Percentiles rank a stretch among this genome's conserved stretches.
Evolutionary conservation across 2,797 vertebrate genomes (phyloP).

Genomic region (Gymnoscopelus microlampas): DNA sequence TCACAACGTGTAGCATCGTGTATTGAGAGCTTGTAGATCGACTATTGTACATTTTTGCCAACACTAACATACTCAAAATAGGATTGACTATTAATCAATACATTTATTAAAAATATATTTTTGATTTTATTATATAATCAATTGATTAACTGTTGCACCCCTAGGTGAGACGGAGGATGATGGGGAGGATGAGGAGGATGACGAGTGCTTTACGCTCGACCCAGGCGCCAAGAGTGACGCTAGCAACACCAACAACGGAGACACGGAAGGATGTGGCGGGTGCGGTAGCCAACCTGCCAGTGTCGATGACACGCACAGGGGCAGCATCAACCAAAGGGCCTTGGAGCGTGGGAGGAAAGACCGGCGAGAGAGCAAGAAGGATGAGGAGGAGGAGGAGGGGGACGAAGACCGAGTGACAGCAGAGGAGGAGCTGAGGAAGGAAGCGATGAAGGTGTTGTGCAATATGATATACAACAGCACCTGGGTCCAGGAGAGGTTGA

Average conservation of each 20-base stretch:
- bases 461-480: slow-evolving; percentile 86
- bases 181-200: slow-evolving; percentile 18
- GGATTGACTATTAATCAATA: too few relatives aligned
- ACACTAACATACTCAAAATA: too few relatives aligned
- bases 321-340: slow-evolving; percentile 52
- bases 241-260: slow-evolving; percentile 44
- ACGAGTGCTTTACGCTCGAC: slow-evolving; percentile 10
- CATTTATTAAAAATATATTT: too few relatives aligned
- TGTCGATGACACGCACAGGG: slow-evolving; percentile 51
- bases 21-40: too few relatives aligned
- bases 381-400: slow-evolving; percentile 57
- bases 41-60: too few relatives aligned
- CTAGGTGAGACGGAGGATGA: too few relatives aligned
- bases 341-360: slow-evolving; percentile 71
- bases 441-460: slow-evolving; percentile 84
- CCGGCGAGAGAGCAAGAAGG: slow-evolving; percentile 70
- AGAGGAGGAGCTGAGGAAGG: slow-evolving; percentile 75
- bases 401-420: slow-evolving; percentile 62
- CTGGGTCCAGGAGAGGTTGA: slow-evolving; percentile 83
- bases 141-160: too few relatives aligned
- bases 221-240: slow-evolving; percentile 51
- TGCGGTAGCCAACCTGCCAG: slow-evolving; percentile 53
- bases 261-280: slow-evolving; percentile 56
- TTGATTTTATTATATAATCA: too few relatives aligned
- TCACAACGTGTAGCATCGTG: too few relatives aligned